Base-by-base conservation (phyloP, 2,888 invertebrate genomes). In the Ferdinandea cuprea region DNA sequence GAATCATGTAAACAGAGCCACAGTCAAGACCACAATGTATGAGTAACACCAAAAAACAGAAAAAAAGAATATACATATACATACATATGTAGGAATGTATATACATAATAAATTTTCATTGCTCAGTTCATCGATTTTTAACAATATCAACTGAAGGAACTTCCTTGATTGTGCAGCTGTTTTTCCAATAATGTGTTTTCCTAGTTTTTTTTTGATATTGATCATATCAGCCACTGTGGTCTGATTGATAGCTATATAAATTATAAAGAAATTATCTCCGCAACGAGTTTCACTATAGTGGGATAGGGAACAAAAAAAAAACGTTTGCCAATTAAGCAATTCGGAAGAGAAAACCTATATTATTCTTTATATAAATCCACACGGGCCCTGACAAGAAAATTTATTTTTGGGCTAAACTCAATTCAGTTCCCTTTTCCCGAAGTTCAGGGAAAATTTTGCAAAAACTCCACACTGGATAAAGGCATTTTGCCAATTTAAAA, bases 111-210 rank as follows among this genome's bases (percentile, higher is more conserved):
- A 77, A 68, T 61, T 72, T 48, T 15, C 32, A 54, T 54, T 66
- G 71, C 81, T 69, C 71, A 81, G 21, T 77, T 78, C 78, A 83
- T 83, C 83, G 83, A 83, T 83, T 83, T 83, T 83, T 72, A 72
- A 72, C 83, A 83, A 56, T 65, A 63, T 48, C 19, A 28, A 17
- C 8, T 28, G n/a, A 13, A 11, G 40, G 6, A 6, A 15, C 21
- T 42, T 46, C 44, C n/a, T 35, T 11, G 3, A 54, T 40, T 15
- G 48, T 68, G 83, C 83, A 83, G 66, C 65, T 78, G 81, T 66
- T 77, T 46, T 72, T 48, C 44, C 13, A 13, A 46, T 25, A 17
- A 11, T 32, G 25, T 9, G 11, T 30, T 74, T 25, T 54, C 35
- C 30, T 8, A 40, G 30, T 40, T 35, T 8, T 37, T 54, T 28